A percentile compares a stretch with the other conserved stretches of the same genome.
phyloP scores from a whole-genome alignment of 2,888 invertebrate species.

The Maniola hyperantus region DNA sequence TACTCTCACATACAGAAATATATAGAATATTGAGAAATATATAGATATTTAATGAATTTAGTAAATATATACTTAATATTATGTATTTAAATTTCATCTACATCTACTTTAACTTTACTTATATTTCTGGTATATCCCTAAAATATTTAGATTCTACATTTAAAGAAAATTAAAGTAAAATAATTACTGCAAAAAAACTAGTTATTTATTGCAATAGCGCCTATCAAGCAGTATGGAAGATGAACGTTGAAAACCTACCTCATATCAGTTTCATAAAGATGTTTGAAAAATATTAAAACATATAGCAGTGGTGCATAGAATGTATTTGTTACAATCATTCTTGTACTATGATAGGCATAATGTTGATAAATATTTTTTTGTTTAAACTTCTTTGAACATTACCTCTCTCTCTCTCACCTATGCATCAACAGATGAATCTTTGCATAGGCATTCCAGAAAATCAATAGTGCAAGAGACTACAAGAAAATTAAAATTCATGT shows the following conservation, averaged over 20 bases:
- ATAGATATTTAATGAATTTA: too few species aligned
- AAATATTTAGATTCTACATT: neutral
- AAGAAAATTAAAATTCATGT: constrained; percentile 27
- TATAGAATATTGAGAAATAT: too few species aligned
- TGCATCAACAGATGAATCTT: neutral
- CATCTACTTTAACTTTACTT: too few species aligned
- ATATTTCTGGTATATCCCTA: too few species aligned
- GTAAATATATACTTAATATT: too few species aligned
- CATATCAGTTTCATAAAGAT: neutral
- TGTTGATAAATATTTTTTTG: neutral
- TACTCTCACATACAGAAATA: too few species aligned
- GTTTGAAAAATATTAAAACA: neutral
- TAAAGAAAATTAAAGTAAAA: neutral
- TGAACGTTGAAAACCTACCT: constrained; percentile 4
- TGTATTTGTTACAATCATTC: too few species aligned
- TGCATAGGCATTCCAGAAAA: constrained; percentile 26
- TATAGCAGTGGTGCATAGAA: too few species aligned
- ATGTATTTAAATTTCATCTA: too few species aligned
- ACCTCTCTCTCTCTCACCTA: neutral
- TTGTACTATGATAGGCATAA: too few species aligned
- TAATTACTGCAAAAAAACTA: constrained; percentile 3
- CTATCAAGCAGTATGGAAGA: constrained; percentile 25
- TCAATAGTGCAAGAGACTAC: constrained; percentile 38
- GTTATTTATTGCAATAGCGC: constrained; percentile 23
- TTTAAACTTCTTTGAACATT: neutral